Evolutionary conservation across 2,797 vertebrate species (phyloP).

Genomic region (Tolypeutes matacus): DNA sequence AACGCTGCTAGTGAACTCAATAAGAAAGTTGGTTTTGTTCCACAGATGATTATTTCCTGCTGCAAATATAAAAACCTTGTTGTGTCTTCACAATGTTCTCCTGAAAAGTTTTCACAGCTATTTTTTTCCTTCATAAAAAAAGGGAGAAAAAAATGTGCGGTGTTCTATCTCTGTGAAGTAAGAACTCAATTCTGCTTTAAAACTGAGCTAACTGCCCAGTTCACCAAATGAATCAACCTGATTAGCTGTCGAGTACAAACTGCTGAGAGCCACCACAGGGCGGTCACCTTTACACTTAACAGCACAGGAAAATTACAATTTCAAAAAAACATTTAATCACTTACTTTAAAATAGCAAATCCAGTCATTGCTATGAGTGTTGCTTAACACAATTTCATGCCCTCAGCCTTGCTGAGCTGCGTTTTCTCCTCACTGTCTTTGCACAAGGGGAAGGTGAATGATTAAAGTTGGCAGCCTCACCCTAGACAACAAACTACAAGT

Average conservation of each 20-base stretch:
- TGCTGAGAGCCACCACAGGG: constrained; percentile 76
- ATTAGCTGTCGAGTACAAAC: constrained; percentile 87
- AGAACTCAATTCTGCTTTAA: constrained; percentile 75
- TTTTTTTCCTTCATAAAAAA: constrained; percentile 34
- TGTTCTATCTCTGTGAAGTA: constrained; percentile 54
- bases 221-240: constrained; percentile 86
- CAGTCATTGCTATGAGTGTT: constrained; percentile 78
- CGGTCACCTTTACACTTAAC: constrained; percentile 90
- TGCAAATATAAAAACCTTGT: constrained; percentile 76
- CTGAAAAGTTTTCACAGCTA: constrained; percentile 56
- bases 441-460: constrained; percentile 48
- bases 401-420: constrained; percentile 69
- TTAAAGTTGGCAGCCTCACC: constrained; percentile 56
- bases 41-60: constrained; percentile 31
- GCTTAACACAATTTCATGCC: constrained; percentile 85
- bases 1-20: background rate
- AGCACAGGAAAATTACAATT: constrained; percentile 88
- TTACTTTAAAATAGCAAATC: constrained; percentile 85
- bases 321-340: constrained; percentile 82
- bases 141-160: background rate
- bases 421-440: constrained; percentile 71
- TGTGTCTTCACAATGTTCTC: constrained; percentile 27
- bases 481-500: fast-evolving
- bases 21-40: background rate
- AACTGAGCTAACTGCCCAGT: constrained; percentile 68